Percentiles rank a stretch among this genome's conserved stretches.
Conservation (phyloP, 2,113 vertebrate genomes). For the Saccopteryx leptura region DNA sequence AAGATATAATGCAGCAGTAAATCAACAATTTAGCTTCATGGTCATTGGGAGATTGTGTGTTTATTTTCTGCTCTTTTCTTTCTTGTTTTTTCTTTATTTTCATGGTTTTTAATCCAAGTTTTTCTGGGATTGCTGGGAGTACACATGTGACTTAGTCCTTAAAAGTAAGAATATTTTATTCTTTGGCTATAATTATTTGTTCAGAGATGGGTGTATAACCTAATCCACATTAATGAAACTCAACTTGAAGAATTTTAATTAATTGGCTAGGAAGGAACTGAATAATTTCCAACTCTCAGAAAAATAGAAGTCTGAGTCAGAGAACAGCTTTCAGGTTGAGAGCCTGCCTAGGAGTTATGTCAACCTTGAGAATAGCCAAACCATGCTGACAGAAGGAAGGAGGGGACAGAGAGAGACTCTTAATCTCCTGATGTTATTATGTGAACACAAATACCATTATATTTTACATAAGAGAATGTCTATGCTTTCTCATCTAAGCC, state of each 20-base stretch:
- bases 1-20: neutral
- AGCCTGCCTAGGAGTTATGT: neutral
- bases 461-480: neutral
- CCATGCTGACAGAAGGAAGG: fast-evolving
- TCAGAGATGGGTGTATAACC: neutral
- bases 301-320: neutral
- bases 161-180: neutral
- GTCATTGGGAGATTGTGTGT: fast-evolving
- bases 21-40: neutral
- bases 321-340: neutral
- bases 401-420: neutral
- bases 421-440: neutral
- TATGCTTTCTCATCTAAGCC: neutral
- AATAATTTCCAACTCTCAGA: neutral
- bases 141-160: neutral
- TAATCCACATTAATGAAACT: neutral
- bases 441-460: neutral
- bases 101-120: neutral
- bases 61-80: neutral
- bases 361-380: neutral
- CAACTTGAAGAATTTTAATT: neutral
- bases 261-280: neutral
- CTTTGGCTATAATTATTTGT: neutral
- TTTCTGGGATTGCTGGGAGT: neutral
- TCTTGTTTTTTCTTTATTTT: neutral